Evolutionary conservation across 53 echinoderm and acorn worm genomes (phyloP).

Genomic region (Astropecten irregularis): DNA sequence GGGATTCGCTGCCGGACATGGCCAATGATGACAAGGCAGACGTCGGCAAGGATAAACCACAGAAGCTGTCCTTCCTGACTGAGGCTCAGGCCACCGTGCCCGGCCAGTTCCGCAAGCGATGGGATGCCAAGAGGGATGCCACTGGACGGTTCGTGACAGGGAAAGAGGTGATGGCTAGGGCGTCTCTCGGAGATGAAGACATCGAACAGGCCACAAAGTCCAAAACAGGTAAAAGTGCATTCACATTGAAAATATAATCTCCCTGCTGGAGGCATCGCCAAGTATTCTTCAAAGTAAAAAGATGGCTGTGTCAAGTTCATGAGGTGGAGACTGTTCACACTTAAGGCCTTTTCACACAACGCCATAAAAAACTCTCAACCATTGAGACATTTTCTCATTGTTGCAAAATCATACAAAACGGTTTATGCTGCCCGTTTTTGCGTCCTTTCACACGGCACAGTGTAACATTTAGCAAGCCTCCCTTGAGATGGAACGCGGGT

Average conservation of each 20-base stretch:
- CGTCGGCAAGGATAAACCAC: constrained; percentile 20
- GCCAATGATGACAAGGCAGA: not conserved
- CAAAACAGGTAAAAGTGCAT: constrained; percentile 21
- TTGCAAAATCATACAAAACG: too few species aligned
- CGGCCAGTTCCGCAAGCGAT: constrained; percentile 81
- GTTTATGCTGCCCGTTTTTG: too few species aligned
- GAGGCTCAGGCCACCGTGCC: constrained; percentile 73
- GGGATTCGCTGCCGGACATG: constrained; percentile 60
- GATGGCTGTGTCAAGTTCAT: not conserved
- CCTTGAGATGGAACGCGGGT: too few species aligned
- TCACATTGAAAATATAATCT: too few species aligned
- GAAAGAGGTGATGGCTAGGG: constrained; percentile 57
- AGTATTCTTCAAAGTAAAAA: too few species aligned
- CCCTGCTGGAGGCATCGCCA: too few species aligned
- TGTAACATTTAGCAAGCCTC: too few species aligned
- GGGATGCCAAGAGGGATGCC: constrained; percentile 40
- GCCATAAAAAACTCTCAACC: too few species aligned
- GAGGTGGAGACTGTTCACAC: not conserved
- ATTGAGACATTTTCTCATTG: too few species aligned
- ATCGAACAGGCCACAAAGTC: not conserved
- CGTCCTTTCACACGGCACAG: too few species aligned
- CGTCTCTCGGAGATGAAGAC: constrained; percentile 2
- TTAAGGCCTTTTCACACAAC: too few species aligned
- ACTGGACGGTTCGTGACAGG: constrained; percentile 62
- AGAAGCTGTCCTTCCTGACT: constrained; percentile 78